A percentile compares a stretch with the other conserved stretches of the same genome.
Evolutionary conservation across 2,888 invertebrate genomes (phyloP).

Genomic region (Petrolisthes cinctipes): DNA sequence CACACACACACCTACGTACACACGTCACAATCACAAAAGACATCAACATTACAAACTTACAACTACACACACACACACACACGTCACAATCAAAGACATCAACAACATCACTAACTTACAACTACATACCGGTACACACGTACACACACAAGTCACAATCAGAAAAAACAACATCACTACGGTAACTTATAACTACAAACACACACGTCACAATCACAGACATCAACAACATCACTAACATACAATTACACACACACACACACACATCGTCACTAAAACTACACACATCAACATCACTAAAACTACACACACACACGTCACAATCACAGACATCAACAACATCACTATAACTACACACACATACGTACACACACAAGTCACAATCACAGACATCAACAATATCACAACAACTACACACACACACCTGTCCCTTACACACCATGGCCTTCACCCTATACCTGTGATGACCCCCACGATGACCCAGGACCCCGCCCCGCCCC

Average conservation of each 20-base stretch:
- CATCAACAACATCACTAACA: too few relatives aligned
- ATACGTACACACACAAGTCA: not conserved
- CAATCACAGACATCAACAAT: too few relatives aligned
- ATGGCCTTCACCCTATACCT: not conserved
- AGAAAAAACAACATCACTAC: too few relatives aligned
- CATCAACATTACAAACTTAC: not conserved
- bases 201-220: too few relatives aligned
- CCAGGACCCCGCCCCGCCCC: not conserved
- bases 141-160: too few relatives aligned
- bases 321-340: too few relatives aligned
- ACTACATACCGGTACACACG: too few relatives aligned
- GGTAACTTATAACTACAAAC: too few relatives aligned
- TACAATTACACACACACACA: not conserved
- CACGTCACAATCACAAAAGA: not conserved
- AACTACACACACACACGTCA: not conserved
- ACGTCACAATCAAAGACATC: too few relatives aligned
- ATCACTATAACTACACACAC: not conserved
- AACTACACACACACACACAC: not conserved
- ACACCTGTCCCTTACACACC: not conserved
- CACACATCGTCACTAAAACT: too few relatives aligned
- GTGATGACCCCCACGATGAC: not conserved
- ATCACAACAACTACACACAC: not conserved
- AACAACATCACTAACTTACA: too few relatives aligned
- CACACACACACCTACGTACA: not conserved
- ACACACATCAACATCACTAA: not conserved